Conservation (phyloP, 2,113 vertebrate species). For the Arenaria interpres region DNA sequence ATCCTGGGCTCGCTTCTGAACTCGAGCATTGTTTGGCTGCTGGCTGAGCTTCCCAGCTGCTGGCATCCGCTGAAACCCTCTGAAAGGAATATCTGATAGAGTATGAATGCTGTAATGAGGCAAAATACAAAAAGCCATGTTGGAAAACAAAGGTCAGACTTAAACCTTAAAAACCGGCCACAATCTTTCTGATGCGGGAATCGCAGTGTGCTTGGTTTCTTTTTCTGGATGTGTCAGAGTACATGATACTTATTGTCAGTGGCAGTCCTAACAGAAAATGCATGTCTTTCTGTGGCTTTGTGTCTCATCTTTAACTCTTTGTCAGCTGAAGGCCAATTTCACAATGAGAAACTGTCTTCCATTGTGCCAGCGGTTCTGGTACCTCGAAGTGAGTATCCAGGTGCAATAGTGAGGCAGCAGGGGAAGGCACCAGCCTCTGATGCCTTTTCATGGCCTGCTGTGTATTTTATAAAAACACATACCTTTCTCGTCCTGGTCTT, state of each 20-base stretch:
- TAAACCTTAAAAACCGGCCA: neutral
- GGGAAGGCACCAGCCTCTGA: neutral
- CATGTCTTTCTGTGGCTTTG: neutral
- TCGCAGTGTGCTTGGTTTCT: neutral
- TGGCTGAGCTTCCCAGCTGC: constrained; percentile 56
- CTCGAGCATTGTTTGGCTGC: constrained; percentile 30
- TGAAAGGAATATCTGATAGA: constrained; percentile 53
- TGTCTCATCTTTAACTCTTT: constrained; percentile 1
- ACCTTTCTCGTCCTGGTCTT: neutral
- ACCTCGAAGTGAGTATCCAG: neutral
- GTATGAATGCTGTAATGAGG: constrained; percentile 30
- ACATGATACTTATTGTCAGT: neutral
- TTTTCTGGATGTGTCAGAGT: neutral
- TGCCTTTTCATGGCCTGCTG: neutral
- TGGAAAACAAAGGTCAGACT: constrained; percentile 54
- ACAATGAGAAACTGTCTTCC: neutral
- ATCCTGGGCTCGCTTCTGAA: constrained; percentile 39
- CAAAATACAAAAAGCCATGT: constrained; percentile 34
- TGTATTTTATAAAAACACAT: neutral
- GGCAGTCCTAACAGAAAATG: neutral
- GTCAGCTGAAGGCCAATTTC: neutral
- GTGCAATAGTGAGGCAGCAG: neutral
- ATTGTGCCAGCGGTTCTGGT: neutral
- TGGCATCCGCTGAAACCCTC: constrained; percentile 16
- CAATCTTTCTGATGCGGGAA: neutral